Evolutionary conservation across 2,113 vertebrate genomes (phyloP), one percentile per base, ranked within the genome.

Genomic region (Orcinus orca): DNA sequence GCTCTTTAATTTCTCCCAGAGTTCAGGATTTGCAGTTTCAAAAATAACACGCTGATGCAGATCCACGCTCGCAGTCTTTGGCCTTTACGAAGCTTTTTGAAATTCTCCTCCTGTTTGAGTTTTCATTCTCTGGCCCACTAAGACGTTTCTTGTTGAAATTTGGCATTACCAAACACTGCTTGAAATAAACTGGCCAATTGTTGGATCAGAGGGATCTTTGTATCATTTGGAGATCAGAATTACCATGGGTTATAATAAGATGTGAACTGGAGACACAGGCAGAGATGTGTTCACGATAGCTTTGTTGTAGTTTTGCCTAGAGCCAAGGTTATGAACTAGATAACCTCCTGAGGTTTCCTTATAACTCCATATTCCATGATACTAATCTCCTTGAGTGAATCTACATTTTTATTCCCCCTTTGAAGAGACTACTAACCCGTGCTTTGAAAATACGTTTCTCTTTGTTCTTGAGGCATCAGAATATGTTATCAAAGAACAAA

Each of bases 311-410:
- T 73, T 93, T 65, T 97, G 93, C 89, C 84, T 95, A 38, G 41
- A 96, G 86, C 80, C 92, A 94, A 88, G 31, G 23, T 92, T 96
- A 63, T 58, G 97, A 90, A 53, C 63, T 58, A 63, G 82, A 82
- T 73, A 97, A 86, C 84, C 74, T 87, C 95, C 92, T 8, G 76
- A 74, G 79, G 38, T 65, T 95, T 62, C 36, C 33, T 87, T 87
- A 10, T 47, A 91, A 81, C 31, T 93, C 76, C 55, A 8, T 85
- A 93, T 73, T 88, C 95, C 36, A 90, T 0, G 2, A 80, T 88
- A 58, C 67, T 97, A 95, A 97, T 97, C 90, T 97, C 50, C 47
- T 79, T 93, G 89, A 97, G 60, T 92, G 60, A 97, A 97, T 92
- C 87, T 53, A 95, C 79, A 92, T 71, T 95, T 97, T 67, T 80